phyloP scores from a whole-genome alignment of 2,113 vertebrate genomes.

The Neogobius melanostomus region DNA sequence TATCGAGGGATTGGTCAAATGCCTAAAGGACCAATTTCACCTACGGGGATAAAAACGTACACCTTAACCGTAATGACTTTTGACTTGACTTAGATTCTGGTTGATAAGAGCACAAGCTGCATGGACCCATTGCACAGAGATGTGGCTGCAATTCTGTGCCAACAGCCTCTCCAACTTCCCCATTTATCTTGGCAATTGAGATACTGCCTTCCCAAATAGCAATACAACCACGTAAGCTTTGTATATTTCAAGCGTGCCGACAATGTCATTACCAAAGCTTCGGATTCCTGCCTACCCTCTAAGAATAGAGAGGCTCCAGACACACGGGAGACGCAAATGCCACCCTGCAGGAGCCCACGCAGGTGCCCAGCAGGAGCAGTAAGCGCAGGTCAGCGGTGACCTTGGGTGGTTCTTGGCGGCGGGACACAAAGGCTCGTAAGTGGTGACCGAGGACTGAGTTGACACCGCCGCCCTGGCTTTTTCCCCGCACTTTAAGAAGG shows the following conservation, averaged over 20 bases:
- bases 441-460: slow-evolving; percentile 43
- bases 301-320: not conserved
- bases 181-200: too few species aligned
- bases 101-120: not conserved
- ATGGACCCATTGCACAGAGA: too few species aligned
- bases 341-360: slow-evolving; percentile 15
- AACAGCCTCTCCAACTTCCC: too few species aligned
- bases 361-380: slow-evolving; percentile 26
- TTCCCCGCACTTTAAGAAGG: slow-evolving; percentile 48
- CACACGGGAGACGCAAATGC: slow-evolving; percentile 1
- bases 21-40: too few species aligned
- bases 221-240: too few species aligned
- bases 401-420: slow-evolving; percentile 12
- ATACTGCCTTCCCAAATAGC: too few species aligned
- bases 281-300: not conserved
- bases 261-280: not conserved
- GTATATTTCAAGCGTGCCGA: not conserved
- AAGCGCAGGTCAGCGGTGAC: slow-evolving; percentile 3
- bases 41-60: not conserved
- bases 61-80: not conserved
- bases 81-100: not conserved
- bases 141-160: too few species aligned
- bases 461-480: slow-evolving; percentile 46
- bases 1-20: too few species aligned
- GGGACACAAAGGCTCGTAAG: not conserved